These are phyloP conservation scores for Oreonectes daqikongensis DNA, from an alignment of 2,797 vertebrate genomes.

Conservation along the genomic window DNA sequence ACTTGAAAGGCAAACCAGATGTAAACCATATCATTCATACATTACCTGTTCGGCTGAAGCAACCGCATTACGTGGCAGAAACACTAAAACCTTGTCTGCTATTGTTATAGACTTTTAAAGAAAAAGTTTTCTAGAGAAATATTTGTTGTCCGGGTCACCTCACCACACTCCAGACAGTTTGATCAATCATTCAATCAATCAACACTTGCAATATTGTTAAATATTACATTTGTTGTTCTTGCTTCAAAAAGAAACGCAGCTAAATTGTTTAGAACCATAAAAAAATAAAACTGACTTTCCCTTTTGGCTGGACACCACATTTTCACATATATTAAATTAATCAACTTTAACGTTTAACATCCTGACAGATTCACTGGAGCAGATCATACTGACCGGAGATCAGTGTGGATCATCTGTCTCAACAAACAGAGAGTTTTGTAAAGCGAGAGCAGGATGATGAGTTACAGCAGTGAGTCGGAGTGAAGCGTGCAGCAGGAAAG, in stretches of 20 bases:
- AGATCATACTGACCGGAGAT: slow-evolving; percentile 41
- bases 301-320: too few species aligned
- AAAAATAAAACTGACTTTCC: too few species aligned
- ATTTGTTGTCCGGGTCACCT: slow-evolving; percentile 67
- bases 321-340: too few species aligned
- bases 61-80: background rate
- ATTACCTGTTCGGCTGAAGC: slow-evolving; percentile 57
- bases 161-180: slow-evolving; percentile 53
- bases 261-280: too few species aligned
- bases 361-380: background rate
- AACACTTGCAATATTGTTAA: background rate
- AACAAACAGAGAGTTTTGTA: slow-evolving; percentile 55
- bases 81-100: slow-evolving; percentile 56
- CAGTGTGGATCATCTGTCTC: slow-evolving; percentile 68
- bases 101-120: slow-evolving; percentile 55
- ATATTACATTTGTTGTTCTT: too few species aligned
- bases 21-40: slow-evolving; percentile 63
- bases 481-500: slow-evolving; percentile 78
- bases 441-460: slow-evolving; percentile 27
- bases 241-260: too few species aligned
- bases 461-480: slow-evolving; percentile 68
- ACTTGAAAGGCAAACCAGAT: slow-evolving; percentile 70
- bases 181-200: background rate
- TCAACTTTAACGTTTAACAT: too few species aligned
- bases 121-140: slow-evolving; percentile 60